phyloP scores from a whole-genome alignment of 2,888 invertebrate genomes.

The Phaedon cochleariae region DNA sequence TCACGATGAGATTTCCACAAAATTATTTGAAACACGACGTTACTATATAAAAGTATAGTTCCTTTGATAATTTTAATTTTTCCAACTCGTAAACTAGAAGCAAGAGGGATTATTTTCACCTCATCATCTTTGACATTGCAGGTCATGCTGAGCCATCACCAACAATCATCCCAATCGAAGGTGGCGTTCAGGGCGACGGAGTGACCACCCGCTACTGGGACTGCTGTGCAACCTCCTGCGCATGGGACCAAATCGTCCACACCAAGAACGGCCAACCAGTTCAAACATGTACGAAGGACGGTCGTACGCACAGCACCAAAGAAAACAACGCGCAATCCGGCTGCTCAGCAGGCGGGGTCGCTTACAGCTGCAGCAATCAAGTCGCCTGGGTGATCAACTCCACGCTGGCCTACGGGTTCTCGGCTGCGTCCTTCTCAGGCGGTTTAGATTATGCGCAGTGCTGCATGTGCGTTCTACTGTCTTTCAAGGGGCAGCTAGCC shows the following conservation, averaged over 20 bases:
- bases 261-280: constrained; percentile 25
- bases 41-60: too few species aligned
- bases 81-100: too few species aligned
- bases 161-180: constrained; percentile 17
- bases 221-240: constrained; percentile 37
- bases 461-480: constrained; percentile 34
- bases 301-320: constrained; percentile 8
- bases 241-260: constrained; percentile 29
- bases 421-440: constrained; percentile 38
- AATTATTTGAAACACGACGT: too few species aligned
- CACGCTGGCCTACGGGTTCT: constrained; percentile 37
- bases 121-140: too few species aligned
- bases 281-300: constrained; percentile 28
- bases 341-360: constrained; percentile 29
- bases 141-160: neutral
- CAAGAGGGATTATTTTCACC: too few species aligned
- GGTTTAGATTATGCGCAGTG: constrained; percentile 35
- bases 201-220: constrained; percentile 40
- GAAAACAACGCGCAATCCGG: constrained; percentile 24
- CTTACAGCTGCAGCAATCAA: constrained; percentile 35
- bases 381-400: constrained; percentile 36
- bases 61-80: too few species aligned
- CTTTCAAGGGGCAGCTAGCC: constrained; percentile 30
- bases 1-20: too few species aligned
- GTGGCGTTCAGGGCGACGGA: constrained; percentile 29